Percentiles rank a stretch among this genome's conserved stretches.
These are phyloP conservation scores for Monoplex corrugatus DNA, from an alignment of 2,888 invertebrate genomes.

Conservation along the genomic window DNA sequence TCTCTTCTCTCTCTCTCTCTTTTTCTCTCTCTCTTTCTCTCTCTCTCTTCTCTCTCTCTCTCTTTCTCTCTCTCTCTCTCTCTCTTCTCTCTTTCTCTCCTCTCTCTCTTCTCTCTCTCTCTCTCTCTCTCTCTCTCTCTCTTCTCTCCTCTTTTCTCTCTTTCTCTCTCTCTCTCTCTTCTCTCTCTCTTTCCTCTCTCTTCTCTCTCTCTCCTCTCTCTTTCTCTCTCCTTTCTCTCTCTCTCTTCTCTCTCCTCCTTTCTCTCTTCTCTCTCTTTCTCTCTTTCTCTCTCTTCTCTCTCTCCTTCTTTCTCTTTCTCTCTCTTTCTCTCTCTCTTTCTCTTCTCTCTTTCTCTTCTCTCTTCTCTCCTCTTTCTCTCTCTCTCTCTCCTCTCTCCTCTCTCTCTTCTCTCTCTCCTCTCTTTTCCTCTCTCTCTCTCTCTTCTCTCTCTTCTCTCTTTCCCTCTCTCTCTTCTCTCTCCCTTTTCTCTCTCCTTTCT, in stretches of 20 bases:
- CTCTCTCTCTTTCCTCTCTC: conserved; percentile 12
- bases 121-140: not conserved
- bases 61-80: too few species aligned
- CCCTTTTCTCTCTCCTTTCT: too few species aligned
- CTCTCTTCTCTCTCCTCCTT: conserved; percentile 12
- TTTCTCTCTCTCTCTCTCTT: conserved; percentile 12
- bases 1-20: not conserved
- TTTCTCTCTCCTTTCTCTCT: not conserved
- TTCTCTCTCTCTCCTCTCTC: not conserved
- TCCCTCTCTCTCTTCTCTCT: too few species aligned
- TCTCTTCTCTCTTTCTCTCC: too few species aligned
- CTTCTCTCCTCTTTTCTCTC: not conserved
- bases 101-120: not conserved
- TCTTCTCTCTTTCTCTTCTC: not conserved
- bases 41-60: not conserved
- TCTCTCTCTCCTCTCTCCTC: not conserved
- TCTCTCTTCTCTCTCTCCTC: not conserved
- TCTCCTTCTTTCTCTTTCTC: not conserved
- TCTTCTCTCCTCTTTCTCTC: not conserved
- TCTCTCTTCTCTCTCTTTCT: not conserved
- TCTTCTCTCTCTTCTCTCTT: not conserved
- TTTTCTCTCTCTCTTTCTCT: too few species aligned
- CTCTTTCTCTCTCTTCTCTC: conserved; percentile 22
- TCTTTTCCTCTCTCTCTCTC: not conserved
- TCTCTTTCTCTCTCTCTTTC: not conserved